phyloP scores from a whole-genome alignment of 2,797 vertebrate species.

The Helostoma temminkii region DNA sequence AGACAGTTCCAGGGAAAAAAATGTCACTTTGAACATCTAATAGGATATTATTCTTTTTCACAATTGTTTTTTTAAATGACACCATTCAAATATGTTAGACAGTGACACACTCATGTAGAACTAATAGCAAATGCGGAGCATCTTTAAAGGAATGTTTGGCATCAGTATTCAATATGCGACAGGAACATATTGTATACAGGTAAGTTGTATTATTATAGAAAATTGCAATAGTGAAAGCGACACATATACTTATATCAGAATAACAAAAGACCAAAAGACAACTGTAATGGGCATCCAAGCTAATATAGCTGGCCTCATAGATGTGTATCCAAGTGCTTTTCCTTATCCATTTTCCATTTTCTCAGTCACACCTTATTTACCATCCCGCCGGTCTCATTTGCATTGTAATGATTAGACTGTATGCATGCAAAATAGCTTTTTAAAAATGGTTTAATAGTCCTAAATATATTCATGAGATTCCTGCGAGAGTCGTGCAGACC shows the following conservation, averaged over 20 bases:
- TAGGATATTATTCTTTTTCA: constrained; percentile 53
- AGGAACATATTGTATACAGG: constrained; percentile 14
- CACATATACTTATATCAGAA: constrained; percentile 11
- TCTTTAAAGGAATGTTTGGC: constrained; percentile 1
- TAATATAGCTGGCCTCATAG: constrained; percentile 58
- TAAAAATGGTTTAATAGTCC: constrained; percentile 73
- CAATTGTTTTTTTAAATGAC: constrained; percentile 52
- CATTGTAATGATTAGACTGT: constrained; percentile 77
- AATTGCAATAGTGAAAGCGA: constrained; percentile 26
- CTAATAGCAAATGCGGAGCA: constrained; percentile 41
- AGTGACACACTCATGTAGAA: constrained; percentile 30
- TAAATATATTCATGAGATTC: constrained; percentile 82
- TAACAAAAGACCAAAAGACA: constrained; percentile 49
- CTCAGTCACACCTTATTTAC: constrained; percentile 78
- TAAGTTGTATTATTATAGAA: constrained; percentile 23
- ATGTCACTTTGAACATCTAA: constrained; percentile 43
- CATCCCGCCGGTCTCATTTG: constrained; percentile 73
- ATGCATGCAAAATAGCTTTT: constrained; percentile 75
- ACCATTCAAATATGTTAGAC: constrained; percentile 36
- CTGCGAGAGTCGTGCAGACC: constrained; percentile 52
- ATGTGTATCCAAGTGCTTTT: constrained; percentile 62
- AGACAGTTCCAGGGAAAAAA: constrained; percentile 41
- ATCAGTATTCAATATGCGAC: constrained; percentile 22
- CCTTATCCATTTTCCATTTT: constrained; percentile 73
- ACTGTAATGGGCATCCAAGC: constrained; percentile 52